Conservation (phyloP, 2,888 invertebrate species). For the Yponomeuta sedellus region DNA sequence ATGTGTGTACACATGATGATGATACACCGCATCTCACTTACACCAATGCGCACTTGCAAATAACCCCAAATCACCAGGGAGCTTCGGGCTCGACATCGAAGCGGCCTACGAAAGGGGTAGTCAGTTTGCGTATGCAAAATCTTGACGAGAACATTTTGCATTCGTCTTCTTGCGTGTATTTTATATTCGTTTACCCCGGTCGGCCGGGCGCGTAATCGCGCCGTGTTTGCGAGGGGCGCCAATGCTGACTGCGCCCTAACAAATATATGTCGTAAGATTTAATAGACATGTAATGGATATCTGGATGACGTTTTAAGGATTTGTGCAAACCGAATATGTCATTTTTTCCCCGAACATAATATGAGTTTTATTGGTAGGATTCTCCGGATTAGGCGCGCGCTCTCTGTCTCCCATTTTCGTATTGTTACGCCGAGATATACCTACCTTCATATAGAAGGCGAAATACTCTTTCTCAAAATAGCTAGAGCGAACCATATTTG, state of each 20-base stretch:
- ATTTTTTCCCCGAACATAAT: constrained; percentile 62
- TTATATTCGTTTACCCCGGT: constrained; percentile 76
- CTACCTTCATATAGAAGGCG: background rate
- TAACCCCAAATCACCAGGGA: constrained; percentile 3
- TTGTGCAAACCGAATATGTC: constrained; percentile 76
- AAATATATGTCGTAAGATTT: constrained; percentile 77
- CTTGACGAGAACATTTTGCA: constrained; percentile 70
- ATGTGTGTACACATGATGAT: too few relatives aligned
- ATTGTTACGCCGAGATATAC: background rate
- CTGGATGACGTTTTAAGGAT: constrained; percentile 77
- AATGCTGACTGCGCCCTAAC: constrained; percentile 70
- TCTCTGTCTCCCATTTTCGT: background rate
- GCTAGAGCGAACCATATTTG: too few relatives aligned
- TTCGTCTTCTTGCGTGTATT: constrained; percentile 75
- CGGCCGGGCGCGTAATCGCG: constrained; percentile 70
- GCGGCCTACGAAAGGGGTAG: constrained; percentile 41
- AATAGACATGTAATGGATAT: constrained; percentile 77
- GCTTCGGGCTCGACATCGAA: background rate
- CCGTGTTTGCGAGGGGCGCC: constrained; percentile 72
- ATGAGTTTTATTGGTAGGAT: constrained; percentile 73
- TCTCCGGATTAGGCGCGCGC: constrained; percentile 52
- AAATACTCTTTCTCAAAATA: too few relatives aligned
- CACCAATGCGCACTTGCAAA: background rate
- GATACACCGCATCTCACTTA: background rate
- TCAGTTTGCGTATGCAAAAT: constrained; percentile 74